Percentiles rank a stretch among this genome's conserved stretches.
These are phyloP conservation scores for Pogoniulus pusillus DNA, from an alignment of 2,797 vertebrate species.

Conservation along the genomic window DNA sequence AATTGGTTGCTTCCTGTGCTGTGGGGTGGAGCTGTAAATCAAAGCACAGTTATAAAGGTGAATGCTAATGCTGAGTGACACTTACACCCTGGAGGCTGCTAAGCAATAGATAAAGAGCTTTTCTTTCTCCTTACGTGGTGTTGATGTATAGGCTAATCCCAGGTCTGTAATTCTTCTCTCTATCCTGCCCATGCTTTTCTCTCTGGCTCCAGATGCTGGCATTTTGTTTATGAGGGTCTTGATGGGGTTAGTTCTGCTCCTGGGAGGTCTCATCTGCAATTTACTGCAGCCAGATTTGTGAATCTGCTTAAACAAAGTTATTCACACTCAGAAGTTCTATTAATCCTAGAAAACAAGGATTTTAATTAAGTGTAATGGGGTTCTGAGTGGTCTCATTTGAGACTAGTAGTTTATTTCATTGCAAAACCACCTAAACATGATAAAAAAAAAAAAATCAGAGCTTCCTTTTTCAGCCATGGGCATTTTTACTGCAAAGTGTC, in stretches of 20 bases:
- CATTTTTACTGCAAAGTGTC: neutral
- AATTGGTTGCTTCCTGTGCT: conserved; percentile 3
- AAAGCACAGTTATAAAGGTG: conserved; percentile 38
- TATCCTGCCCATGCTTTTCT: neutral
- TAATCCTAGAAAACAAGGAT: neutral
- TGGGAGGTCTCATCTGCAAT: conserved; percentile 48
- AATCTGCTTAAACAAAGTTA: conserved; percentile 46
- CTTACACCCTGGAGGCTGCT: neutral
- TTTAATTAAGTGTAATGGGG: conserved; percentile 23
- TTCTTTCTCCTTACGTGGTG: neutral
- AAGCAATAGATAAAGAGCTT: conserved; percentile 54
- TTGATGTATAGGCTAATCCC: conserved; percentile 39
- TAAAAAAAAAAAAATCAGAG: neutral
- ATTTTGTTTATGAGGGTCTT: conserved; percentile 67
- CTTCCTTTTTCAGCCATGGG: neutral
- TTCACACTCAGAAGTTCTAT: conserved; percentile 26
- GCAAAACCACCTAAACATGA: neutral
- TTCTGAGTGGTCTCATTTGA: conserved; percentile 13
- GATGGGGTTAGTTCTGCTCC: conserved; percentile 55
- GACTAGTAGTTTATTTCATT: neutral
- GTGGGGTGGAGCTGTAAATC: conserved; percentile 36
- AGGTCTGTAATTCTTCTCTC: conserved; percentile 17
- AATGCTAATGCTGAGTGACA: conserved; percentile 58
- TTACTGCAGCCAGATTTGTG: conserved; percentile 18
- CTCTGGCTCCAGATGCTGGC: conserved; percentile 55